Evolutionary conservation across 2,797 vertebrate species (phyloP).

Genomic region (Crenuchus spilurus): DNA sequence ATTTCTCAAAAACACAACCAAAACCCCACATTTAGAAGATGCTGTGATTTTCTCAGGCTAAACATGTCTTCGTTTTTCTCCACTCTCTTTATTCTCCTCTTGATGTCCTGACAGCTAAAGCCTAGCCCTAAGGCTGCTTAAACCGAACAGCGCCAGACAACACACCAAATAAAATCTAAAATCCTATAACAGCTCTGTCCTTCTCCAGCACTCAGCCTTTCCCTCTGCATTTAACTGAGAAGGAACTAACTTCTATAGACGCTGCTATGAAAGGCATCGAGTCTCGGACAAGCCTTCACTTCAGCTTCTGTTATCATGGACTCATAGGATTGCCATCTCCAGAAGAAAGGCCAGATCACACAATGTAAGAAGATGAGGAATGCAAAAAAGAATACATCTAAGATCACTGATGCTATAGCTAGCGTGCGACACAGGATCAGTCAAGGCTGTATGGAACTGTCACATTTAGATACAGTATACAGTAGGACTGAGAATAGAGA

Average conservation of each 20-base stretch:
- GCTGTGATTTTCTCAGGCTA: not conserved
- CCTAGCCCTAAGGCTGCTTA: not conserved
- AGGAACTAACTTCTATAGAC: constrained; percentile 4
- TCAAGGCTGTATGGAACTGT: not conserved
- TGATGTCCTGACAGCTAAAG: constrained; percentile 1
- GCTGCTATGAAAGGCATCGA: constrained; percentile 52
- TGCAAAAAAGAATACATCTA: not conserved
- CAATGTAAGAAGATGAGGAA: not conserved
- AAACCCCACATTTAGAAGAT: not conserved
- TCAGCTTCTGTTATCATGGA: constrained; percentile 63
- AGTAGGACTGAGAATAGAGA: no score
- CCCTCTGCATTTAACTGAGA: not conserved
- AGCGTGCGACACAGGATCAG: no score
- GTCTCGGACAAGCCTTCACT: constrained; percentile 55
- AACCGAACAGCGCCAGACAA: not conserved
- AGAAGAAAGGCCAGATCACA: constrained; percentile 45
- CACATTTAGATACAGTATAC: no score
- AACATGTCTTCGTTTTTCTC: constrained; percentile 1
- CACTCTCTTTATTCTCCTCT: constrained; percentile 7
- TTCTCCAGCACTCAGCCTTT: not conserved
- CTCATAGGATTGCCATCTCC: constrained; percentile 28
- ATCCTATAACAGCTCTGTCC: not conserved
- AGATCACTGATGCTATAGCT: no score
- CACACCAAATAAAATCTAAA: constrained; percentile 3
- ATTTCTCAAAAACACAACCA: not conserved